Base-by-base conservation (phyloP, 1,140 invertebrate genomes). In the Atta colombica region DNA sequence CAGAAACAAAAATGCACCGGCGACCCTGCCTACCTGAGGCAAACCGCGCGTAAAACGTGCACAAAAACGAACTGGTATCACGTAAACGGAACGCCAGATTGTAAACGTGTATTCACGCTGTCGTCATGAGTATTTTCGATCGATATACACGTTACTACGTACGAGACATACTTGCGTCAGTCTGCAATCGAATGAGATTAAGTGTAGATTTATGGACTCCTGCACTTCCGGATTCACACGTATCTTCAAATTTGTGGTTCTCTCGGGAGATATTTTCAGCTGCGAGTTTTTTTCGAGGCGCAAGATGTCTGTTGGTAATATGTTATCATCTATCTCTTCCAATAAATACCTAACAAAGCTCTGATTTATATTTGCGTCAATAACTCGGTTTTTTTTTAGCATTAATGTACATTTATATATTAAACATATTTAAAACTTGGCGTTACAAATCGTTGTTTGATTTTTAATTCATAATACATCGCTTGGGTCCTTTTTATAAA, bases 21-120 rank as follows among this genome's bases (percentile, higher is more conserved):
- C 69, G 80, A 84, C 58, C 80, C 69, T 75, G 80, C n/a, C 80
- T 84, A 84, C 80, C 80, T 84, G 80, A 84, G 55, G 25, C 68
- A 61, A 45, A 74, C 39, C 39, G 68, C 61, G 51, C 65, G 31
- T 71, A 45, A 45, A 81, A 31, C 39, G 53, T 21, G 16, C 25
- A 82, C 68, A 74, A 82, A 82, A 82, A 82, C 80, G 68, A 7
- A 45, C 66, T 16, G 39, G 31, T 82, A 72, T 60, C 80, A 53
- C 45, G 53, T 28, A 69, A 60, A 55, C 68, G 35, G 12, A 21
- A 61, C 53, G 68, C 35, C 68, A 45, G 68, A 61, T 82, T 82
- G 80, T 74, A 82, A 82, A 74, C 55, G 68, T 60, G 35, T 49
- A 49, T 31, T 18, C 69, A 51, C 6, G 69, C 55, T 61, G 53